A percentile compares a stretch with the other conserved stretches of the same genome.
phyloP scores from a whole-genome alignment of 1,140 invertebrate genomes.

The Diuraphis noxia region DNA sequence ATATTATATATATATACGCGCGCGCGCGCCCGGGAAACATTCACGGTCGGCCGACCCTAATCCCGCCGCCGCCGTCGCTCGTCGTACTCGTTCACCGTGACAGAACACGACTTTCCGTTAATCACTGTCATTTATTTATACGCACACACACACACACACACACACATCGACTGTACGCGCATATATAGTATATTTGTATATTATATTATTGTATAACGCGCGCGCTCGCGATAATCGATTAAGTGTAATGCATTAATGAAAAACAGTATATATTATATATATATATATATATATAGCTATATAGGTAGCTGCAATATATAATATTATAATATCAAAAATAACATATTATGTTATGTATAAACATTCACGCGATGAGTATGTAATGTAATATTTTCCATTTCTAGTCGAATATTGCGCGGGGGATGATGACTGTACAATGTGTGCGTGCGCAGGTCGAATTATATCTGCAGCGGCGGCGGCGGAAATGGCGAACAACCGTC shows the following conservation, averaged over 20 bases:
- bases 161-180: neutral
- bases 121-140: constrained; percentile 48
- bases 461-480: neutral
- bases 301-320: too few species aligned
- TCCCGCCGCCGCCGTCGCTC: constrained; percentile 32
- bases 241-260: neutral
- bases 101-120: constrained; percentile 50
- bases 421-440: too few species aligned
- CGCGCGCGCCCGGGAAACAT: constrained; percentile 13
- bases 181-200: neutral
- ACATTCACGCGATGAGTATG: neutral
- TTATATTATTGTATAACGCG: neutral
- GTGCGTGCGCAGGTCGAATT: neutral
- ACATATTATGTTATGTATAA: too few species aligned
- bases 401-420: neutral
- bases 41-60: constrained; percentile 47
- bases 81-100: constrained; percentile 46
- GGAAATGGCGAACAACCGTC: neutral
- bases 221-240: neutral
- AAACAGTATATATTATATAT: neutral
- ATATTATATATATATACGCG: too few species aligned
- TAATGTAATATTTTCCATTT: neutral
- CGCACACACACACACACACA: neutral
- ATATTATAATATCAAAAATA: neutral
- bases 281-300: neutral